A percentile compares a stretch with the other conserved stretches of the same genome.
Conservation (phyloP, 2,888 invertebrate species). For the Amblyjoppa fuscipennis region DNA sequence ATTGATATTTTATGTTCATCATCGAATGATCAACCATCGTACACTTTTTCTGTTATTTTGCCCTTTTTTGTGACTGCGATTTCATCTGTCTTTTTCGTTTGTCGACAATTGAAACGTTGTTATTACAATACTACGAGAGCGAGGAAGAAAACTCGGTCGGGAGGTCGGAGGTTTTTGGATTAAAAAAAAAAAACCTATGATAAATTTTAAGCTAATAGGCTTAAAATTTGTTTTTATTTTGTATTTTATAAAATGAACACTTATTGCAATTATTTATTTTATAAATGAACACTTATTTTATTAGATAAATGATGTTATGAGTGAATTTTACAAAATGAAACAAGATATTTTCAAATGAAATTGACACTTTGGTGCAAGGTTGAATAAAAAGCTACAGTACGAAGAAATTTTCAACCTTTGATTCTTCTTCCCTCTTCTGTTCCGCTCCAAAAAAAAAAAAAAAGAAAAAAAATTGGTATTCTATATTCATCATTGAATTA, state of each 20-base stretch:
- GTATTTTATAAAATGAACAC: too few relatives aligned
- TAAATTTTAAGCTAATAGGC: too few relatives aligned
- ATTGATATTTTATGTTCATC: too few relatives aligned
- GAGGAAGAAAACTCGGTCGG: conserved; percentile 45
- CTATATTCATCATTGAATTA: conserved; percentile 29
- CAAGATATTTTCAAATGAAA: too few relatives aligned
- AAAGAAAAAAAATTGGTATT: neutral
- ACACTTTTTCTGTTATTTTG: conserved; percentile 20
- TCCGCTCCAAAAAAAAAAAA: neutral
- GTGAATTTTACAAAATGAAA: too few relatives aligned
- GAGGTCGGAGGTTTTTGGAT: conserved; percentile 32
- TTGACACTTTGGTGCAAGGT: too few relatives aligned
- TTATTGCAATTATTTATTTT: too few relatives aligned
- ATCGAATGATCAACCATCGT: too few relatives aligned
- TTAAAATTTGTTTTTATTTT: too few relatives aligned
- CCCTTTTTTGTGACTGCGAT: conserved; percentile 17
- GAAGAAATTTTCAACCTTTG: neutral
- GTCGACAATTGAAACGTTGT: neutral
- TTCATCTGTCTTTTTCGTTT: conserved; percentile 15
- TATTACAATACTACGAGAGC: conserved; percentile 41
- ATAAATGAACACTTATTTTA: too few relatives aligned
- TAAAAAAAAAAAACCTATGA: too few relatives aligned
- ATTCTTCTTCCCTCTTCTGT: neutral
- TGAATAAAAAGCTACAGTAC: neutral
- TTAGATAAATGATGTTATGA: too few relatives aligned